Percentiles rank a stretch among this genome's conserved stretches.
These are phyloP conservation scores for Acyrthosiphon pisum DNA, from an alignment of 1,140 invertebrate species.

Conservation along the genomic window DNA sequence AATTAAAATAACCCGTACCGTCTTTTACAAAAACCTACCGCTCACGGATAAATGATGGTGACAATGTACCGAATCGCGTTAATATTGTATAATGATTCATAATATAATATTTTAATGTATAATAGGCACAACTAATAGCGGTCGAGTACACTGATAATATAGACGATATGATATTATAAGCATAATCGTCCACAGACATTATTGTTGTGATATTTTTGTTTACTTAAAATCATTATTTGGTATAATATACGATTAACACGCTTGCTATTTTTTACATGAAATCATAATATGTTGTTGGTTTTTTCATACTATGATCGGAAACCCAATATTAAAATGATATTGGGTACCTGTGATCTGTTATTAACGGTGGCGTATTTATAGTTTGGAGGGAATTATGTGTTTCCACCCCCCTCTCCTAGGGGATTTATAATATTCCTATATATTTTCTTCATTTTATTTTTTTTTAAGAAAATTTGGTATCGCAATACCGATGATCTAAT, in stretches of 20 bases:
- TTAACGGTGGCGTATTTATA: neutral
- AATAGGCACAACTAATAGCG: neutral
- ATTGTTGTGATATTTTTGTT: slow-evolving; percentile 11
- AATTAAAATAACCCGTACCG: neutral
- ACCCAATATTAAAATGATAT: neutral
- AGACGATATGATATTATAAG: neutral
- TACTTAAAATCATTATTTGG: slow-evolving; percentile 2
- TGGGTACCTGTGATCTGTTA: neutral
- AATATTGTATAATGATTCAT: neutral
- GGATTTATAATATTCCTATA: too few relatives aligned
- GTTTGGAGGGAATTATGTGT: neutral
- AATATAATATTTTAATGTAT: neutral
- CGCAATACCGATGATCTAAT: too few relatives aligned
- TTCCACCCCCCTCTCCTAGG: neutral
- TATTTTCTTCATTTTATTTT: neutral
- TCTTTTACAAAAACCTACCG: neutral
- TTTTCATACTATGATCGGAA: neutral
- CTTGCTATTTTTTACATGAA: slow-evolving; percentile 38
- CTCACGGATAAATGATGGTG: neutral
- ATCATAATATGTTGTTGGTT: neutral
- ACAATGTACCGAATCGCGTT: neutral
- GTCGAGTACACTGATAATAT: neutral
- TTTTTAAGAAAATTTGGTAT: too few relatives aligned
- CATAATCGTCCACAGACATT: neutral
- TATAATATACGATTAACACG: slow-evolving; percentile 37